Evolutionary conservation across 1,140 invertebrate genomes (phyloP).

Genomic region (Danaus melanippus): DNA sequence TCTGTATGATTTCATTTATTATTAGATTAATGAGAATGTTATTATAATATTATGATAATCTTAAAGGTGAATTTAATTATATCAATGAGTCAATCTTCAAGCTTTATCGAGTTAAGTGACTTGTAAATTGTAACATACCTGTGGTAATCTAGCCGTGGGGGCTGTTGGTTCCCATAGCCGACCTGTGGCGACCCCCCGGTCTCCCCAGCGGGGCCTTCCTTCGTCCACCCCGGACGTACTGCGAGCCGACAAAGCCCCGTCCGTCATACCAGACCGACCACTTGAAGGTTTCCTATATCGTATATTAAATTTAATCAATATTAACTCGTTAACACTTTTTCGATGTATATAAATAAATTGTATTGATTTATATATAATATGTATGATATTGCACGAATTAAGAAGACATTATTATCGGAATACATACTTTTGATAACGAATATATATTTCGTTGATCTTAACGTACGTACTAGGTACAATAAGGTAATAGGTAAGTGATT

Average conservation of each 20-base stretch:
- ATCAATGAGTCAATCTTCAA: too few relatives aligned
- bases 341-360: not conserved
- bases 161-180: slow-evolving; percentile 78
- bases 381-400: not conserved
- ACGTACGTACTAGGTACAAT: too few relatives aligned
- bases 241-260: slow-evolving; percentile 47
- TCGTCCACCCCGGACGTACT: slow-evolving; percentile 69
- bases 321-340: slow-evolving; percentile 4
- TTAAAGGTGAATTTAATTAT: too few relatives aligned
- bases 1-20: too few relatives aligned
- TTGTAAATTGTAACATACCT: slow-evolving; percentile 34
- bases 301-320: slow-evolving; percentile 7
- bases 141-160: slow-evolving; percentile 57
- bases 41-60: too few relatives aligned
- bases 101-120: not conserved
- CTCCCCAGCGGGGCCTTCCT: slow-evolving; percentile 78
- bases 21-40: too few relatives aligned
- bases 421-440: not conserved
- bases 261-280: slow-evolving; percentile 29
- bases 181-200: slow-evolving; percentile 75
- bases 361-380: slow-evolving; percentile 1
- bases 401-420: not conserved
- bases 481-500: too few relatives aligned
- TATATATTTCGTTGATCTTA: too few relatives aligned
- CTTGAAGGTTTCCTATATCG: slow-evolving; percentile 27